phyloP scores from a whole-genome alignment of 2,888 invertebrate genomes.

The Chelonus formosanus region DNA sequence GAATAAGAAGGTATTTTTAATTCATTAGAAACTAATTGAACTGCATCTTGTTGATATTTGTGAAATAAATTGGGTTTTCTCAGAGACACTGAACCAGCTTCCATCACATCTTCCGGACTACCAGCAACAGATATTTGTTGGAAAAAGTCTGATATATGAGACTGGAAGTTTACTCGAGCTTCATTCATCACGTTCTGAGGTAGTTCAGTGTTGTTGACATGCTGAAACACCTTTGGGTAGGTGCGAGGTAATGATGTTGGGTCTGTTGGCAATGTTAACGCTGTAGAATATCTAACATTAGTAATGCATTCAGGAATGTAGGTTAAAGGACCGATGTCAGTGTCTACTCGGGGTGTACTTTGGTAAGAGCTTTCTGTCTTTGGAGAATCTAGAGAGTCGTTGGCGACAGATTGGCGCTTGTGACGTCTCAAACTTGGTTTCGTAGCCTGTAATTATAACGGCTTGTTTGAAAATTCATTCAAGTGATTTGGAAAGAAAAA shows the following conservation, averaged over 20 bases:
- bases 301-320: conserved; percentile 42
- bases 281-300: conserved; percentile 41
- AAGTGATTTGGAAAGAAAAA: not conserved
- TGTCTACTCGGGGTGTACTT: conserved; percentile 60
- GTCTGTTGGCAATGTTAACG: conserved; percentile 54
- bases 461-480: not conserved
- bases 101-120: conserved; percentile 63
- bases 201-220: conserved; percentile 50
- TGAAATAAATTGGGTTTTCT: conserved; percentile 45
- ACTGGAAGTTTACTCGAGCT: conserved; percentile 57
- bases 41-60: conserved; percentile 33
- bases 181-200: conserved; percentile 60
- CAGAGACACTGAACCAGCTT: conserved; percentile 56
- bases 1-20: conserved; percentile 49
- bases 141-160: conserved; percentile 62
- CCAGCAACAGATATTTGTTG: conserved; percentile 62
- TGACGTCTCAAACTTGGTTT: conserved; percentile 55
- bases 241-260: conserved; percentile 47
- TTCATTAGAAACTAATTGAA: too few relatives aligned
- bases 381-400: conserved; percentile 46
- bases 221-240: conserved; percentile 43
- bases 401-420: conserved; percentile 58
- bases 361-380: conserved; percentile 59
- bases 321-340: conserved; percentile 60
- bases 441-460: conserved; percentile 49